phyloP scores from a whole-genome alignment of 2,797 vertebrate genomes.

The Synaphobranchus kaupii region DNA sequence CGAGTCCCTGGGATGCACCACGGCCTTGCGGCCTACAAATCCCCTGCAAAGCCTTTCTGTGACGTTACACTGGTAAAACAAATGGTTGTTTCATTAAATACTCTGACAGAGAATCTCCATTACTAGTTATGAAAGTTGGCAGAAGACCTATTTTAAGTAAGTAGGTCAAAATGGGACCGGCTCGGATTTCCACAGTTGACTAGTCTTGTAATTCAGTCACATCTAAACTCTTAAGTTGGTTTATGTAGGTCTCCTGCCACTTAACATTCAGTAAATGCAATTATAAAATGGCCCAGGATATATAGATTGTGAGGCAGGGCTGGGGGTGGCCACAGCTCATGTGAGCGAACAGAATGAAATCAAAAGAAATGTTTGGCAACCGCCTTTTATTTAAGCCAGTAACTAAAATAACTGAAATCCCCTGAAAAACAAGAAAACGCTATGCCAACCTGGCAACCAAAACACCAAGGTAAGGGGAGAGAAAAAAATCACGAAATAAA shows the following conservation, averaged over 20 bases:
- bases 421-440: no score
- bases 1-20: background rate
- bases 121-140: conserved; percentile 53
- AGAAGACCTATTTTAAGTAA: conserved; percentile 59
- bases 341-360: no score
- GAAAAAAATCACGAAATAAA: no score
- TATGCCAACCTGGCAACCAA: no score
- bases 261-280: conserved; percentile 43
- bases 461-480: no score
- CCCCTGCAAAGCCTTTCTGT: background rate
- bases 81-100: background rate
- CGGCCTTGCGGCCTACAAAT: background rate
- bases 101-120: conserved; percentile 37
- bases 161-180: conserved; percentile 55
- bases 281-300: background rate
- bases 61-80: background rate
- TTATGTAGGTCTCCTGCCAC: conserved; percentile 45
- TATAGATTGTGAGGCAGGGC: background rate
- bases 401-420: no score
- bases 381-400: no score
- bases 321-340: no score
- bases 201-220: conserved; percentile 52
- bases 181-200: conserved; percentile 48
- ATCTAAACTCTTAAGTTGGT: conserved; percentile 51
- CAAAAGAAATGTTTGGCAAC: no score